Evolutionary conservation across 2,888 invertebrate species (phyloP).

Genomic region (Pherbina coryleti): DNA sequence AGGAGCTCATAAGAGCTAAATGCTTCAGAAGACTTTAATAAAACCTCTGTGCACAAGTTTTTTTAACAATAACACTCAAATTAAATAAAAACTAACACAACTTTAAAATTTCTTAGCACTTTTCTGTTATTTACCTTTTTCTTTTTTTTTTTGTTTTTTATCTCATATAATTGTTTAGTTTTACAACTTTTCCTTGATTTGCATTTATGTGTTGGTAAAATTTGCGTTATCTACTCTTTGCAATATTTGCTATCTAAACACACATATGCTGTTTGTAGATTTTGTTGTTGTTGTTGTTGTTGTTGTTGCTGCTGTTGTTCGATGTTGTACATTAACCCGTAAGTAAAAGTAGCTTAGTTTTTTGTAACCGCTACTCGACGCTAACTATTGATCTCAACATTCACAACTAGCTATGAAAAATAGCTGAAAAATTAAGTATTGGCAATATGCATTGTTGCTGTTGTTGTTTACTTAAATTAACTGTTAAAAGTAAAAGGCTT

Average conservation of each 20-base stretch:
- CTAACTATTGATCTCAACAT: not conserved
- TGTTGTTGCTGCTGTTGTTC: not conserved
- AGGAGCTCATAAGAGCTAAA: not conserved
- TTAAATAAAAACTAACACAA: no score
- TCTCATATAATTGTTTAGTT: not conserved
- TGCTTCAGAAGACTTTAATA: not conserved
- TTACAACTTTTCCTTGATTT: not conserved
- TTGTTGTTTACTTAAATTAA: not conserved
- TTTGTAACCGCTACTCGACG: conserved; percentile 39
- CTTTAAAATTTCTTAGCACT: no score
- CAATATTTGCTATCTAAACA: not conserved
- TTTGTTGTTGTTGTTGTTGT: not conserved
- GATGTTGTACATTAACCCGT: conserved; percentile 50
- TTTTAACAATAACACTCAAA: not conserved
- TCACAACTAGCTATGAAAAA: not conserved
- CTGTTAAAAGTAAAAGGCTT: conserved; percentile 34
- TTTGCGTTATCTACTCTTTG: not conserved
- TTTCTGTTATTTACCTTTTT: no score
- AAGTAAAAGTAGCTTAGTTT: conserved; percentile 62
- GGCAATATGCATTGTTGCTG: conserved; percentile 23
- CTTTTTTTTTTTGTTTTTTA: not conserved
- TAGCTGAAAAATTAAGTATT: not conserved
- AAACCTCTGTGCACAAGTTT: not conserved
- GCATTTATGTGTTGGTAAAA: not conserved
- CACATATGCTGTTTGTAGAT: not conserved